Conservation (phyloP, 2,797 vertebrate species). For the Anguilla pacifica region DNA sequence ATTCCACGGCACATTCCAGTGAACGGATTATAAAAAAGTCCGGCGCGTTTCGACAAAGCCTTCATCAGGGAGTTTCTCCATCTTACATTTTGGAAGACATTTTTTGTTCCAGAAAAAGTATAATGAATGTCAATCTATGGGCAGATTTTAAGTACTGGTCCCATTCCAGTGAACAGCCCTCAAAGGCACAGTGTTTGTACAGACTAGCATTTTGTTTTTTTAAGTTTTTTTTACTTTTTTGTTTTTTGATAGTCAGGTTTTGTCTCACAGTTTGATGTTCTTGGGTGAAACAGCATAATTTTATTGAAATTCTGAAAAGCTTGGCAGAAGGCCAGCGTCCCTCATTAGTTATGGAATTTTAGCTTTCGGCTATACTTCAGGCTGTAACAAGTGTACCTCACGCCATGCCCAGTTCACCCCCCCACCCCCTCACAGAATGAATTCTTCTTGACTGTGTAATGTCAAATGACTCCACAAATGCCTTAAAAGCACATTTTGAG, state of each 20-base stretch:
- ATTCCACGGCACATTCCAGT: background rate
- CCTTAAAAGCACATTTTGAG: slow-evolving; percentile 28
- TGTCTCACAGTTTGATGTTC: slow-evolving; percentile 26
- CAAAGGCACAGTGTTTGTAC: background rate
- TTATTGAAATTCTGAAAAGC: slow-evolving; percentile 38
- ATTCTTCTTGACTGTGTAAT: slow-evolving; percentile 32
- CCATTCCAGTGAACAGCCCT: background rate
- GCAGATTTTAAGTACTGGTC: background rate
- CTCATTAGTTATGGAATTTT: slow-evolving; percentile 52
- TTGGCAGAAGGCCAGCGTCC: slow-evolving; percentile 52
- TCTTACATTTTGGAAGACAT: background rate
- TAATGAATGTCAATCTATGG: background rate
- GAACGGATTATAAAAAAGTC: background rate
- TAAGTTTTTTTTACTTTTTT: background rate
- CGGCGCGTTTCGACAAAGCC: background rate
- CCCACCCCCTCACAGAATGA: background rate
- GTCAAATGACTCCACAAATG: slow-evolving; percentile 22
- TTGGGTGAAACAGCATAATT: slow-evolving; percentile 18
- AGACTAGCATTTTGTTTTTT: background rate
- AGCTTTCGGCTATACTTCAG: slow-evolving; percentile 49
- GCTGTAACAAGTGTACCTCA: slow-evolving; percentile 42
- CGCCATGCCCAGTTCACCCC: background rate
- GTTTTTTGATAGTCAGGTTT: background rate
- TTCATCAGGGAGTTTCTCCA: background rate
- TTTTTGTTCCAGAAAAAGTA: background rate